phyloP scores from a whole-genome alignment of 2,888 invertebrate species.

The Blastobasis adustella region DNA sequence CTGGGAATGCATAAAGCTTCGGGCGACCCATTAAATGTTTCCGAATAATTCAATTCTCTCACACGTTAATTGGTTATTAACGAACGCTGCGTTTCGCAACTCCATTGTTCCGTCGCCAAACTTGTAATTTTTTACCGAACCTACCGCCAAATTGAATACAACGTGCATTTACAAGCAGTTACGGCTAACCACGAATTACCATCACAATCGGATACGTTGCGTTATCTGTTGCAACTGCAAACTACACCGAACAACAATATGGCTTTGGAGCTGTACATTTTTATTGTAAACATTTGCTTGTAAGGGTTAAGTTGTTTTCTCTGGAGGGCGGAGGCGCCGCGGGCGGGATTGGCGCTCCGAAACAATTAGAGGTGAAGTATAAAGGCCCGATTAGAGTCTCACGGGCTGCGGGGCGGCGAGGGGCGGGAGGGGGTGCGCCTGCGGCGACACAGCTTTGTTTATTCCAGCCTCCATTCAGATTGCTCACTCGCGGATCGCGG shows the following conservation, averaged over 20 bases:
- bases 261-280: too few relatives aligned
- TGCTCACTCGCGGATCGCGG: conserved; percentile 32
- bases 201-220: conserved; percentile 1
- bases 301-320: too few relatives aligned
- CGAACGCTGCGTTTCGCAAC: conserved; percentile 13
- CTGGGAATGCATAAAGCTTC: conserved; percentile 21
- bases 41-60: conserved; percentile 40
- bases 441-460: conserved; percentile 58
- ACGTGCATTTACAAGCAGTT: too few relatives aligned
- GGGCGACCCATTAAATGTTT: conserved; percentile 36
- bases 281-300: conserved; percentile 12
- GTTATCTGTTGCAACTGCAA: conserved; percentile 25
- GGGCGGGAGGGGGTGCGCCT: conserved; percentile 49
- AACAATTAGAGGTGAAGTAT: conserved; percentile 56
- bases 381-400: conserved; percentile 20
- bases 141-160: too few relatives aligned
- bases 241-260: conserved; percentile 23
- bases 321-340: too few relatives aligned
- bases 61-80: conserved; percentile 36
- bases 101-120: conserved; percentile 25
- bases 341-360: conserved; percentile 28
- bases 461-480: conserved; percentile 35
- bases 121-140: neutral
- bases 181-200: neutral
- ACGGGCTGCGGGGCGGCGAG: conserved; percentile 10